A percentile compares a stretch with the other conserved stretches of the same genome.
These are phyloP conservation scores for Lates calcarifer DNA, from an alignment of 2,113 vertebrate species.

Conservation along the genomic window DNA sequence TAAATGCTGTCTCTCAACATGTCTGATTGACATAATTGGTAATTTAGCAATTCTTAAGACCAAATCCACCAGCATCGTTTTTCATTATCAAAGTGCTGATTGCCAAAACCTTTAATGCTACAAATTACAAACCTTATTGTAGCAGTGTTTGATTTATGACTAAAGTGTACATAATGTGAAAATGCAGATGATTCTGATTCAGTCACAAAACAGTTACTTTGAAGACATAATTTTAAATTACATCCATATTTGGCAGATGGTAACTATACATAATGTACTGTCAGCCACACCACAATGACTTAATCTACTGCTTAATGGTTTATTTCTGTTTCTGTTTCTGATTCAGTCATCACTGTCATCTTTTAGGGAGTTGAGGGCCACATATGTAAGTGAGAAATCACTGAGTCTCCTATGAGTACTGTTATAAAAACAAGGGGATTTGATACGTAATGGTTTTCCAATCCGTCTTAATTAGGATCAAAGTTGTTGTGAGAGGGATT, in stretches of 20 bases:
- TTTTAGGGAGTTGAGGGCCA: conserved; percentile 1
- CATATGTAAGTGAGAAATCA: conserved; percentile 5
- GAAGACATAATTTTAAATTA: neutral
- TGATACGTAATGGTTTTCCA: conserved; percentile 52
- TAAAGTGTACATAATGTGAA: neutral
- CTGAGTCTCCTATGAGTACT: neutral
- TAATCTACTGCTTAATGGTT: neutral
- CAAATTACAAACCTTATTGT: neutral
- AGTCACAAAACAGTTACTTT: neutral
- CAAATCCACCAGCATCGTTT: too few relatives aligned
- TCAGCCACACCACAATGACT: too few relatives aligned
- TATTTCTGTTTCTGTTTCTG: neutral
- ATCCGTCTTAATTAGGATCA: conserved; percentile 79
- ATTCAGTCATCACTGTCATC: neutral
- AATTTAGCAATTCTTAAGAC: too few relatives aligned
- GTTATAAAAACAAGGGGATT: conserved; percentile 69
- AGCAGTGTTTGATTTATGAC: neutral
- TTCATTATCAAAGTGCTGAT: neutral
- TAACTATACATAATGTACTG: neutral
- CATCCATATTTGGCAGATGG: neutral
- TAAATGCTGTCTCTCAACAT: too few relatives aligned
- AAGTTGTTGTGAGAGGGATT: conserved; percentile 45
- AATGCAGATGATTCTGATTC: neutral
- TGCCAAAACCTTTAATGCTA: neutral
- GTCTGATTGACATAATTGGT: neutral